These are phyloP conservation scores for Melanotaenia parkinsoni DNA, from an alignment of 2,797 vertebrate species.

Conservation along the genomic window DNA sequence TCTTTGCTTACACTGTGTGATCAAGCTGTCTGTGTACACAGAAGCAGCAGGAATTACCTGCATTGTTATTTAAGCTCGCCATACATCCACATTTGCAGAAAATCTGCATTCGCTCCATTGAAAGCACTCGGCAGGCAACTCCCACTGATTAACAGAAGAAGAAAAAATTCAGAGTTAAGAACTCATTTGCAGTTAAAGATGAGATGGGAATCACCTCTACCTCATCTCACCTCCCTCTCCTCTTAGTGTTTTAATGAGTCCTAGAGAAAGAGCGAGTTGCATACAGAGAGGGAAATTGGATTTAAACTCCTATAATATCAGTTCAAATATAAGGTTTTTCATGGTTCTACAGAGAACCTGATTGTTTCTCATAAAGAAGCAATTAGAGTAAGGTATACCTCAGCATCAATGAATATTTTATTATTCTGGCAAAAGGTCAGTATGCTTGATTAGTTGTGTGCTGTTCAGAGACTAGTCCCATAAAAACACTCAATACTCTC, in stretches of 20 bases:
- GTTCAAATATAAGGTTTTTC: constrained; percentile 57
- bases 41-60: constrained; percentile 45
- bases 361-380: constrained; percentile 65
- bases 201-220: constrained; percentile 26
- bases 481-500: constrained; percentile 33
- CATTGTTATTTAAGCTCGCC: constrained; percentile 44
- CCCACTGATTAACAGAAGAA: constrained; percentile 39
- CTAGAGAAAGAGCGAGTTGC: not conserved
- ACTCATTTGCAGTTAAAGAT: constrained; percentile 46
- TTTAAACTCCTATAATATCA: constrained; percentile 49
- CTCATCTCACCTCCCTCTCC: constrained; percentile 22
- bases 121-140: constrained; percentile 38
- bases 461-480: constrained; percentile 31
- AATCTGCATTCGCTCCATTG: constrained; percentile 27
- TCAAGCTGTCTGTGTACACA: constrained; percentile 55
- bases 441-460: constrained; percentile 52
- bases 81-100: constrained; percentile 47
- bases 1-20: constrained; percentile 49
- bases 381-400: constrained; percentile 49
- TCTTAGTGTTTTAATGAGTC: constrained; percentile 14
- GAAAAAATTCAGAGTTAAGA: constrained; percentile 19
- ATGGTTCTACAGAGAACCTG: constrained; percentile 39
- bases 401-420: constrained; percentile 77
- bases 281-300: constrained; percentile 43
- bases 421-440: constrained; percentile 71